phyloP scores from a whole-genome alignment of 2,113 vertebrate species.

The Bujurquina vittata region DNA sequence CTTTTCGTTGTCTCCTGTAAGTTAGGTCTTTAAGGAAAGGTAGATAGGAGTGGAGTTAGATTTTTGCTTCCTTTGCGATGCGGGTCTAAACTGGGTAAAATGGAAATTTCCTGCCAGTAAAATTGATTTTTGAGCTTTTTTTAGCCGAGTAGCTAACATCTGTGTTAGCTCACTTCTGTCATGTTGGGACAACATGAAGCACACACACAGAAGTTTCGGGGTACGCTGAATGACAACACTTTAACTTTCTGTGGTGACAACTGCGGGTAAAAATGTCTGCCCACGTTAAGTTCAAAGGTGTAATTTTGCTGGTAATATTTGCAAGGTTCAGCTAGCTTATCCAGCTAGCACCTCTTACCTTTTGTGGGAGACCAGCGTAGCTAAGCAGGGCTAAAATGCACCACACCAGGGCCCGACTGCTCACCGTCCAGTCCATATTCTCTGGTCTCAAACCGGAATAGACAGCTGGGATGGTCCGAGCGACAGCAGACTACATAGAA shows the following conservation, averaged over 20 bases:
- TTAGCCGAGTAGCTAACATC: slow-evolving; percentile 13
- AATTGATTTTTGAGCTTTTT: not conserved
- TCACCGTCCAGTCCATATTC: slow-evolving; percentile 78
- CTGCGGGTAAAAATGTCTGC: not conserved
- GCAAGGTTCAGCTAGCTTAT: slow-evolving; percentile 34
- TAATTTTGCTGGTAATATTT: not conserved
- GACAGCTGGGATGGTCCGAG: slow-evolving; percentile 27
- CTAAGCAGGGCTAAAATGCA: slow-evolving; percentile 70
- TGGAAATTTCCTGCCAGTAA: no score
- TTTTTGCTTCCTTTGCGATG: not conserved
- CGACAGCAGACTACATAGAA: slow-evolving; percentile 62
- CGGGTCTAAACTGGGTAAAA: not conserved
- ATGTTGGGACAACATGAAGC: not conserved
- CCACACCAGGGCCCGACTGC: slow-evolving; percentile 76
- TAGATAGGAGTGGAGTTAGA: not conserved
- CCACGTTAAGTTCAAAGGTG: not conserved
- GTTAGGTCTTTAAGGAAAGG: not conserved
- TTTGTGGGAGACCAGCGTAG: slow-evolving; percentile 63
- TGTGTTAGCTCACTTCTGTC: slow-evolving; percentile 14
- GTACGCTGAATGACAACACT: not conserved
- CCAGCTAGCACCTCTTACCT: slow-evolving; percentile 68
- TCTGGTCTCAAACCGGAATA: slow-evolving; percentile 48
- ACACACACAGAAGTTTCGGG: not conserved
- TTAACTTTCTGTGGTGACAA: not conserved
- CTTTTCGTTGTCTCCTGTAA: not conserved